These are phyloP conservation scores for Argyresthia goedartella DNA, from an alignment of 2,888 invertebrate species.

Conservation along the genomic window DNA sequence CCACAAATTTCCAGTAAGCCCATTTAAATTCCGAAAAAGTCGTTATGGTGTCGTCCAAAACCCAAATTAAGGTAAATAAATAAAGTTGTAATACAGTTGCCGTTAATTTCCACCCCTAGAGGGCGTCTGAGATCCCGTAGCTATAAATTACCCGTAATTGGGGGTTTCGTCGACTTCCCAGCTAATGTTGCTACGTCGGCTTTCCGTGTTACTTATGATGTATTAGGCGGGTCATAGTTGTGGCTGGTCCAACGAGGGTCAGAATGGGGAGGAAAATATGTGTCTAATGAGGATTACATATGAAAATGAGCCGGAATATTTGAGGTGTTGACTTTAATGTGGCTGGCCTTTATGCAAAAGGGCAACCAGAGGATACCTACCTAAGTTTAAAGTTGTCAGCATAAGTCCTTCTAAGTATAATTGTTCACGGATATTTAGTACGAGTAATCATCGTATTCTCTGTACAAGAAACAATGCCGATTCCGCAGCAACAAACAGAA, in stretches of 20 bases:
- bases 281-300: not conserved
- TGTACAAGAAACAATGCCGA: no score
- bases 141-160: conserved; percentile 3
- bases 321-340: not conserved
- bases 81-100: conserved; percentile 35
- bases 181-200: not conserved
- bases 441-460: no score
- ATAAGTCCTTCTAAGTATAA: no score
- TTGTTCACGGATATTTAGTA: no score
- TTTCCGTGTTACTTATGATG: not conserved
- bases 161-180: not conserved
- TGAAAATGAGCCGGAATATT: not conserved
- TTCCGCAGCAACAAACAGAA: no score
- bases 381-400: not conserved
- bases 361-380: not conserved
- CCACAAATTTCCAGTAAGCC: not conserved
- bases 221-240: not conserved
- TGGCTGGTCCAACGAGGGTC: not conserved
- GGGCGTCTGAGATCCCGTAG: not conserved
- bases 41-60: conserved; percentile 38
- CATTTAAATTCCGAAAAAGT: conserved; percentile 12
- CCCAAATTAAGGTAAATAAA: conserved; percentile 53
- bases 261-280: not conserved
- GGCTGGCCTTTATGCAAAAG: not conserved
- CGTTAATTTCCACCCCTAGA: conserved; percentile 32